Percentiles rank a stretch among this genome's conserved stretches.
Conservation (phyloP, 2,797 vertebrate species). For the Astyanax mexicanus region DNA sequence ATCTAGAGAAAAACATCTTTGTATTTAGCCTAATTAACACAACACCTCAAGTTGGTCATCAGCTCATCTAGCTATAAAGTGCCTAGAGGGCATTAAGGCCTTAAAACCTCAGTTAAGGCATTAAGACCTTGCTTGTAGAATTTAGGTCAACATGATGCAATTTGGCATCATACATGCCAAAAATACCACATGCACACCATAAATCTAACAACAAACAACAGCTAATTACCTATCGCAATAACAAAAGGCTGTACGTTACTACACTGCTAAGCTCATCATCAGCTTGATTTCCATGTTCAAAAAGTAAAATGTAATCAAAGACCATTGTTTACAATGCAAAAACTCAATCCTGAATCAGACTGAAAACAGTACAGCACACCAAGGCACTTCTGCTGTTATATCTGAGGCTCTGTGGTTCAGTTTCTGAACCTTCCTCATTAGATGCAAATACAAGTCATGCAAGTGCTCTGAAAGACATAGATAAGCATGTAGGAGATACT, state of each 20-base stretch:
- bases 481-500: constrained; percentile 52
- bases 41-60: background rate
- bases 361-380: constrained; percentile 49
- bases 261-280: background rate
- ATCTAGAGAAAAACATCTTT: background rate
- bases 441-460: constrained; percentile 58
- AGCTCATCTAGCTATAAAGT: constrained; percentile 3
- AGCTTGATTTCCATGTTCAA: background rate
- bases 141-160: background rate
- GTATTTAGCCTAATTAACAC: background rate
- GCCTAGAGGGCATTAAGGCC: constrained; percentile 2
- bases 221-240: background rate
- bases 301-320: constrained; percentile 39
- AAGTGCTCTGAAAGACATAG: constrained; percentile 41
- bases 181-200: background rate
- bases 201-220: background rate
- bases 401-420: constrained; percentile 44
- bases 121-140: constrained; percentile 1
- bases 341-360: constrained; percentile 45
- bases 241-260: background rate
- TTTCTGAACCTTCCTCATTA: constrained; percentile 18
- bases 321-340: constrained; percentile 45
- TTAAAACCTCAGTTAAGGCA: background rate
- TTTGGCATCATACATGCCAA: constrained; percentile 7
- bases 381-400: constrained; percentile 49